phyloP scores from a whole-genome alignment of 2,888 invertebrate genomes.

The Odontothrips loti region DNA sequence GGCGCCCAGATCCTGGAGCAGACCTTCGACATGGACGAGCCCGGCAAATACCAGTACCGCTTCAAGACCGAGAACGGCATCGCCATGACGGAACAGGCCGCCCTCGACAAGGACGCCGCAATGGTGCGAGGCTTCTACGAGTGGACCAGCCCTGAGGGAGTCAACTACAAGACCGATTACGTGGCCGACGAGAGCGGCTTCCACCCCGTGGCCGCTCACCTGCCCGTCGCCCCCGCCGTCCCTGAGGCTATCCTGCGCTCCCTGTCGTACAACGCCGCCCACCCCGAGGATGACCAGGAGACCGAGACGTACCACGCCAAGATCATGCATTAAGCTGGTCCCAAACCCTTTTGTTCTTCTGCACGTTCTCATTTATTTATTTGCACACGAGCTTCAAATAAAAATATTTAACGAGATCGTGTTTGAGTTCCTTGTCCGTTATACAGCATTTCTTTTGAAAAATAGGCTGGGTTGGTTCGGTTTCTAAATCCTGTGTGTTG shows the following conservation, averaged over 20 bases:
- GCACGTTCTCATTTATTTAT: no score
- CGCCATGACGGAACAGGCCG: slow-evolving; percentile 2
- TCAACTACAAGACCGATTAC: not conserved
- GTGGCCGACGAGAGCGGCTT: slow-evolving; percentile 1
- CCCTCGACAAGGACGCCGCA: slow-evolving; percentile 2
- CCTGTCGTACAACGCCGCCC: not conserved
- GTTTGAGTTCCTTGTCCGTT: no score
- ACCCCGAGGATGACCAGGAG: not conserved
- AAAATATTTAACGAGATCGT: no score
- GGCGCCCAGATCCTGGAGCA: not conserved
- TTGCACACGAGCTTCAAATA: no score
- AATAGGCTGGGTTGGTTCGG: no score
- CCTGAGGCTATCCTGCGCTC: slow-evolving; percentile 13
- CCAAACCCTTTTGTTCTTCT: no score
- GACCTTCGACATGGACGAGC: slow-evolving; percentile 7
- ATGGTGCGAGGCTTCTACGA: slow-evolving; percentile 8
- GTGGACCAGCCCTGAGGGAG: slow-evolving; percentile 11
- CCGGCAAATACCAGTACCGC: not conserved
- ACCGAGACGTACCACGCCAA: not conserved
- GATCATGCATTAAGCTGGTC: not conserved
- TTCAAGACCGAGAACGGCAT: slow-evolving; percentile 14
- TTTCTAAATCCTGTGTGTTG: no score
- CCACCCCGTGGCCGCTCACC: not conserved
- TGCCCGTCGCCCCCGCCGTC: slow-evolving; percentile 15
- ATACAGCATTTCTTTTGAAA: no score